These are phyloP conservation scores for Catharus minimus DNA, from an alignment of 2,113 vertebrate genomes.

Conservation along the genomic window DNA sequence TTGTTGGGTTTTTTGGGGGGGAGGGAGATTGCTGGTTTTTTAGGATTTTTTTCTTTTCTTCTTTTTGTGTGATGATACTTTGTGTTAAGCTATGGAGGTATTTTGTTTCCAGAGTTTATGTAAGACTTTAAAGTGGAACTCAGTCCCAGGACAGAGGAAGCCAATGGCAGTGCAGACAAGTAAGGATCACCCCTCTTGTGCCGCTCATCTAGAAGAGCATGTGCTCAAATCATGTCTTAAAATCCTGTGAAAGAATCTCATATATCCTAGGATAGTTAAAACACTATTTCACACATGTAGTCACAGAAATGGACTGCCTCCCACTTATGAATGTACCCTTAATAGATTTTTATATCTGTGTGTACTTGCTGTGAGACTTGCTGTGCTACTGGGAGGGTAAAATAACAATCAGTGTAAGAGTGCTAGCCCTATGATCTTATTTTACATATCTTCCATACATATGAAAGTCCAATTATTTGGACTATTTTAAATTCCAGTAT, in stretches of 20 bases:
- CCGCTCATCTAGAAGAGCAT: background rate
- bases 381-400: background rate
- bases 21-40: background rate
- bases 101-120: background rate
- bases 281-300: fast-evolving
- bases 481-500: background rate
- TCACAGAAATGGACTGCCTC: background rate
- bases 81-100: background rate
- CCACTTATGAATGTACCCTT: background rate
- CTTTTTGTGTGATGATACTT: background rate
- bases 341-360: background rate
- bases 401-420: background rate
- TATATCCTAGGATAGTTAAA: background rate
- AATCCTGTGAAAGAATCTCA: background rate
- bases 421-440: background rate
- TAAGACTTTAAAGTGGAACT: background rate
- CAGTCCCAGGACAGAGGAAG: background rate
- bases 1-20: background rate
- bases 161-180: background rate
- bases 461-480: background rate
- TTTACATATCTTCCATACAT: background rate
- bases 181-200: fast-evolving
- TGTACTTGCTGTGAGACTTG: background rate
- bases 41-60: background rate
- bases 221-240: background rate